Conservation (phyloP, 2,888 invertebrate genomes). For the Drosophila koepferae region DNA sequence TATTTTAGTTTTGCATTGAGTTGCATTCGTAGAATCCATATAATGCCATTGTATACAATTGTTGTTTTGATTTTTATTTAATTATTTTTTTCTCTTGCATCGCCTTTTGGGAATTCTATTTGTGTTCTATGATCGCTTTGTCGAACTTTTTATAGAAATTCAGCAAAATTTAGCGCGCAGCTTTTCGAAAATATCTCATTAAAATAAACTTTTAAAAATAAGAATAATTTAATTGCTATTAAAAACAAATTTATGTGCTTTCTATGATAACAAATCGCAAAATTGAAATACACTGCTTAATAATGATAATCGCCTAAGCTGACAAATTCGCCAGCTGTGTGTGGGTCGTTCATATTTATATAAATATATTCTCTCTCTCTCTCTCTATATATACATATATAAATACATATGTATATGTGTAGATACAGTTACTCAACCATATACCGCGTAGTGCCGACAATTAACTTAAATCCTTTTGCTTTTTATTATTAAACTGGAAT, state of each 20-base stretch:
- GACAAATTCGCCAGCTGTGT: conserved; percentile 50
- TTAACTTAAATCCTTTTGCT: conserved; percentile 75
- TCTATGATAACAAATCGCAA: conserved; percentile 16
- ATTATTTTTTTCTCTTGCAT: neutral
- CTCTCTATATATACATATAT: neutral
- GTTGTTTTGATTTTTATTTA: neutral
- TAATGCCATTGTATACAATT: conserved; percentile 2
- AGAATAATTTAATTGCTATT: conserved; percentile 31
- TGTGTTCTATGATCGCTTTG: conserved; percentile 27
- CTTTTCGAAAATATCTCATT: conserved; percentile 11
- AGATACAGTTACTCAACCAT: conserved; percentile 5
- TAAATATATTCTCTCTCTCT: neutral
- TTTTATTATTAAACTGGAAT: conserved; percentile 69
- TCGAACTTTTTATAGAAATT: conserved; percentile 27
- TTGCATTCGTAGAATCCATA: neutral
- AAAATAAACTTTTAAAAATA: conserved; percentile 13
- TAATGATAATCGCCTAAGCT: neutral
- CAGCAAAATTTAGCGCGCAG: neutral
- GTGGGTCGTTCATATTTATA: conserved; percentile 17
- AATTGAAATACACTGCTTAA: neutral
- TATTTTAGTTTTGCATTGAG: neutral
- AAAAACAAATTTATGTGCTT: conserved; percentile 7
- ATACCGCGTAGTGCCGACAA: conserved; percentile 38
- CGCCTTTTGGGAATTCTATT: conserved; percentile 24
- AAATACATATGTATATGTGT: neutral